Evolutionary conservation across 2,113 vertebrate species (phyloP).

Genomic region (Mesocricetus auratus): DNA sequence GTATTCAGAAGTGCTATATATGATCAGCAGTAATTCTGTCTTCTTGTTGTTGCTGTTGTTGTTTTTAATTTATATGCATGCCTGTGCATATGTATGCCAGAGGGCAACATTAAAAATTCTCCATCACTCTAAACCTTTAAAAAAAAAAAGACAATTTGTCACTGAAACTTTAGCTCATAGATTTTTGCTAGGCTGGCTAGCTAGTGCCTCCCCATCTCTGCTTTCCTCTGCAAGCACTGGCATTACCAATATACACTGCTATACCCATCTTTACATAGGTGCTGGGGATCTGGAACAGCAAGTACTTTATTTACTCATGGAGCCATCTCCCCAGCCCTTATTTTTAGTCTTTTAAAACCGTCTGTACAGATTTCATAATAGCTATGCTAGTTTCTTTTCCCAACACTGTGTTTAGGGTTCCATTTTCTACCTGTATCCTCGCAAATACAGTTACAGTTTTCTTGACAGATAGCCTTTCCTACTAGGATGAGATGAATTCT

Average conservation of each 20-base stretch:
- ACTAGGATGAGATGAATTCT: neutral
- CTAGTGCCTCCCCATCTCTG: neutral
- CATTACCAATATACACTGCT: neutral
- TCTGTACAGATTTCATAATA: neutral
- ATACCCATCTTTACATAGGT: neutral
- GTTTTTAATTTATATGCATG: neutral
- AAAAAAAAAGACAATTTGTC: neutral
- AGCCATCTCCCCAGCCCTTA: neutral
- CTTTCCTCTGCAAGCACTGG: neutral
- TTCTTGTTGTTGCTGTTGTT: neutral
- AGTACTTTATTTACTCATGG: fast-evolving
- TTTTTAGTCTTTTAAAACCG: too few relatives aligned
- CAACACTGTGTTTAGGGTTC: neutral
- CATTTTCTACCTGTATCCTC: too few relatives aligned
- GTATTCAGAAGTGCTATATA: neutral
- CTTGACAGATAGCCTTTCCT: neutral
- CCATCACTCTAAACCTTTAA: neutral
- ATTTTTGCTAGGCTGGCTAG: neutral
- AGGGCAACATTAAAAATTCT: neutral
- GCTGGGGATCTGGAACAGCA: neutral
- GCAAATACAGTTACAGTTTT: neutral
- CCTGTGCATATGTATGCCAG: neutral
- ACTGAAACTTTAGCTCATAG: neutral
- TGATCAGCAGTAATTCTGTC: neutral
- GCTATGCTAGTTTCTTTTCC: neutral